Evolutionary conservation across 2,113 vertebrate genomes (phyloP), one percentile per base, ranked within the genome.

Genomic region (Polypterus bichir): DNA sequence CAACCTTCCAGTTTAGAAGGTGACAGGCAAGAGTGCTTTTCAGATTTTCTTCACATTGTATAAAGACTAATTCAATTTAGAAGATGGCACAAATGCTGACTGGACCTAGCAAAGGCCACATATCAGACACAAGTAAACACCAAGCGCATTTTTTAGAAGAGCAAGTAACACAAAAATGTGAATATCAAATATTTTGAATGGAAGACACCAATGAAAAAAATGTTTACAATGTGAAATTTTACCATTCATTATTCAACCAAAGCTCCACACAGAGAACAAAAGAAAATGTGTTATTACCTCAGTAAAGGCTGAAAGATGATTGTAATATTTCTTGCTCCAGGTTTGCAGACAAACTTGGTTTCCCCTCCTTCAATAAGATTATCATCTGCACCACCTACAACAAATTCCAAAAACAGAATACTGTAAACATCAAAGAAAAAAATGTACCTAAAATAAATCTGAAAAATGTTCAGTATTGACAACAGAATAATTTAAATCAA

Each of bases 361-460:
- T 94, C 93, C 0, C 94, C 95, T 51, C 95, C 94, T 82, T 98
- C 95, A 27, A 99, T 99, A 78, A 99, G 86, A 77, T 94, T 97
- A 80, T 98, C 94, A 69, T 99, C 93, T 2, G 95, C 93, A 27
- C 91, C 93, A 62, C 96, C 95, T 99, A 66, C 27, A 70, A 73
- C 66, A 68, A 0, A 71, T 27, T 27, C 27, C 27, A 47, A 62
- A 4, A 10, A 63, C 6, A 54, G 10, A 46, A 45, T 51, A 51
- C 9, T 51, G 6, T 51, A 51, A 51, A 51, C 49, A 51, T 51
- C 49, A 51, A 51, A 51, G 9, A 51, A 51, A 51, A 51, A 51
- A 9, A 51, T 27, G 27, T 27, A 27, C 27, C 27, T 27, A 27
- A 27, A 27, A 27, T 27, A 27, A 27, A 27, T 27, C 27, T 27